Evolutionary conservation across 2,113 vertebrate genomes (phyloP), one percentile per base, ranked within the genome.

Genomic region (Hylia prasina): DNA sequence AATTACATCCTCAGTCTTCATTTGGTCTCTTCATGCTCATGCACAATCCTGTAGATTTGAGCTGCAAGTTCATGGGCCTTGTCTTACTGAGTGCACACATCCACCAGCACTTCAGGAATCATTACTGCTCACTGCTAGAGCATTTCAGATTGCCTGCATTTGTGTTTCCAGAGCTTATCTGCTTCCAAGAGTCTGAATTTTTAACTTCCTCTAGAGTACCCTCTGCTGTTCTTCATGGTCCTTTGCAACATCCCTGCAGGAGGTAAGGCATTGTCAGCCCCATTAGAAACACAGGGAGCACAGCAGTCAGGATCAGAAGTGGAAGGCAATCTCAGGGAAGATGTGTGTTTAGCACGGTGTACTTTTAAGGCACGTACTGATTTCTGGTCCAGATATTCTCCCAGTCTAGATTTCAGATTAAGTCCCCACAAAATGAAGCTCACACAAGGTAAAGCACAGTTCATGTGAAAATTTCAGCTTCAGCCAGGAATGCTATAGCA

Each of bases 1-100:
- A 89, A 87, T 82, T n/a, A 16, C 15, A 57, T n/a, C 71, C 77
- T 95, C 78, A 70, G 3, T 72, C 66, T 70, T 96, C 63, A 54
- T 69, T 93, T 87, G 30, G 13, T 65, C 23, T 37, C 53, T 82
- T 82, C 17, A 23, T 86, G 54, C 39, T 88, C 8, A 12, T n/a
- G 42, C 57, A 33, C 75, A 87, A 47, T 7, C 23, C 77, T 48
- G 35, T 2, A 3, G 48, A 69, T 71, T 76, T 87, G 39, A 81
- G 44, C 15, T 54, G 33, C 56, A 75, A 39, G 27, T 51, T 53
- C 40, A 35, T 10, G 18, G 31, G 14, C n/a, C n/a, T 60, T 47
- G 19, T 54, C 68, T 66, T 23, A 22, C 10, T 30, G 54, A 48
- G 50, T 10, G 23, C 19, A 33, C 19, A 11, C 1, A 47, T 6